A percentile compares a stretch with the other conserved stretches of the same genome.
Conservation (phyloP, 2,797 vertebrate genomes). For the Sebastes cheni region DNA sequence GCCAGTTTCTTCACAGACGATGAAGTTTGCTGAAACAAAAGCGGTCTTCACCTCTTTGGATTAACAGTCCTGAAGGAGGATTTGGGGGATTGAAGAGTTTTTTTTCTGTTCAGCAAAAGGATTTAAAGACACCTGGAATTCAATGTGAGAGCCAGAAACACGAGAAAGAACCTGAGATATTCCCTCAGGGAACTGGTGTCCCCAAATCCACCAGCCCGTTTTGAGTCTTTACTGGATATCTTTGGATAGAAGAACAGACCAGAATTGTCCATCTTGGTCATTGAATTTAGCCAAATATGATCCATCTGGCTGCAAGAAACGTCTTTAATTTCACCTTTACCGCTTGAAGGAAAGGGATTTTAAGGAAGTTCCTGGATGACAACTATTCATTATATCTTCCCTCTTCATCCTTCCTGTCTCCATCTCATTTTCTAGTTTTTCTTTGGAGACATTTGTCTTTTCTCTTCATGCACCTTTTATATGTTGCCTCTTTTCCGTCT, state of each 20-base stretch:
- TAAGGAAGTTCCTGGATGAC: neutral
- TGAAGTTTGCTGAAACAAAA: slow-evolving; percentile 21
- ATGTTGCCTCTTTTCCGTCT: neutral
- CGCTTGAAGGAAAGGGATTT: neutral
- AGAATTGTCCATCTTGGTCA: neutral
- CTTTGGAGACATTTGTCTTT: neutral
- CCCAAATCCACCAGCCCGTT: rapidly evolving
- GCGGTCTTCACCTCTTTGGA: slow-evolving; percentile 3
- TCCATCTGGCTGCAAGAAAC: neutral
- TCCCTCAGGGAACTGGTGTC: neutral
- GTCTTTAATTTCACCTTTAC: neutral
- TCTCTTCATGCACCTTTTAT: neutral
- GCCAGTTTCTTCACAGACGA: neutral
- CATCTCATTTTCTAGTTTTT: neutral
- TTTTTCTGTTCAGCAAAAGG: neutral
- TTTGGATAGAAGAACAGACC: neutral
- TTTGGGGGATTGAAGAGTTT: neutral
- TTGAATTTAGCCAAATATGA: neutral
- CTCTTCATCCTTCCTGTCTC: neutral
- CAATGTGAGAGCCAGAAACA: neutral
- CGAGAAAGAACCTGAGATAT: neutral
- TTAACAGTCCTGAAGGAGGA: slow-evolving; percentile 1
- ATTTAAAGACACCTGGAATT: neutral
- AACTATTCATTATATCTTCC: no score
- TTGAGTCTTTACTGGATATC: neutral